Percentiles rank a stretch among this genome's conserved stretches.
phyloP scores from a whole-genome alignment of 2,797 vertebrate genomes.

The Acridotheres tristis region DNA sequence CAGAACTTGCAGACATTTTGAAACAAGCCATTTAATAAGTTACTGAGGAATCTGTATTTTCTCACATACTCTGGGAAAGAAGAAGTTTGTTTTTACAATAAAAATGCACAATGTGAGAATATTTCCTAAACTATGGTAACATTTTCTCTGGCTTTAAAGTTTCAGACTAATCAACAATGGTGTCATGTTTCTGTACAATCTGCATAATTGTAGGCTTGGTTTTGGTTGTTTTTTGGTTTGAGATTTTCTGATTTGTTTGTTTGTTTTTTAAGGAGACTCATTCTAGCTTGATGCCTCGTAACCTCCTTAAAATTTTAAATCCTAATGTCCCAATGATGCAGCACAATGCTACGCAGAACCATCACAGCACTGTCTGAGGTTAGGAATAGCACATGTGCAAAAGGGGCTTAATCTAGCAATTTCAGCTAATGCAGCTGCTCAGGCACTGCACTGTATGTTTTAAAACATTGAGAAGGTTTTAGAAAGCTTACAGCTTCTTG shows the following conservation, averaged over 20 bases:
- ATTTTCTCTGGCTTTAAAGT: background rate
- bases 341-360: background rate
- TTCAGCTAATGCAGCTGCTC: background rate
- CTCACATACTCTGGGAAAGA: background rate
- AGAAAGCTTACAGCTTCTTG: background rate
- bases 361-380: background rate
- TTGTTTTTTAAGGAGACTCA: background rate
- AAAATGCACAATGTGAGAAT: background rate
- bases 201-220: background rate
- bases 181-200: background rate
- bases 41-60: slow-evolving; percentile 1
- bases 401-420: background rate
- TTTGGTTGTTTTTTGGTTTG: background rate
- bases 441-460: background rate
- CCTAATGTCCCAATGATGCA: background rate
- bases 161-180: background rate
- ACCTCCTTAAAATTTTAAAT: background rate
- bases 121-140: background rate
- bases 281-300: background rate
- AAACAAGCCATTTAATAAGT: background rate
- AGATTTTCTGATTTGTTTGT: background rate
- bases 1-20: background rate
- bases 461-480: background rate
- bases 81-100: background rate
- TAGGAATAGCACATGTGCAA: background rate